These are phyloP conservation scores for Meiosimyza decipiens DNA, from an alignment of 2,888 invertebrate genomes.

Conservation along the genomic window DNA sequence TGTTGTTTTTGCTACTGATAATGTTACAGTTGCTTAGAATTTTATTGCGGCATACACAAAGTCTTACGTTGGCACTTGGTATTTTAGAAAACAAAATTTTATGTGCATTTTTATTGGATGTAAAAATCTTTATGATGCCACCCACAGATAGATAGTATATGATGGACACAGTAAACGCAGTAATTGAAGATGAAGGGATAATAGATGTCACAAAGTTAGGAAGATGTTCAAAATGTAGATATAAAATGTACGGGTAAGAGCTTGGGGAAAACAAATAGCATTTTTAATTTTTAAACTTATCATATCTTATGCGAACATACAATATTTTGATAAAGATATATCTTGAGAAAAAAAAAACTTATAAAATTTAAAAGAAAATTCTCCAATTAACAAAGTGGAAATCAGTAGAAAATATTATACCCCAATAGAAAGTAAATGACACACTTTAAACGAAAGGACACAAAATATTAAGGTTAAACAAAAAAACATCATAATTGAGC, in stretches of 20 bases:
- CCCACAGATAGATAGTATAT: background rate
- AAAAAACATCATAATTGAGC: no score
- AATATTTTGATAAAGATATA: no score
- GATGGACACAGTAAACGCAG: background rate
- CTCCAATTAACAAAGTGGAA: no score
- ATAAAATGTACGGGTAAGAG: background rate
- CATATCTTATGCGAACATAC: no score
- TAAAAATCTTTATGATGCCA: constrained; percentile 2
- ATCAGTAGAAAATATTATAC: no score
- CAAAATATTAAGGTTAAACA: no score
- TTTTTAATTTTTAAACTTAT: no score
- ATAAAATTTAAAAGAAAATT: no score
- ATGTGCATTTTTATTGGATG: constrained; percentile 10
- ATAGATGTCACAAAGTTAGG: background rate
- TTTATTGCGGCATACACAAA: background rate
- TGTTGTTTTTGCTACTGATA: background rate
- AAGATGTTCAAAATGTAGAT: background rate
- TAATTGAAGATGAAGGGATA: constrained; percentile 7
- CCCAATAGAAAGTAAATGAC: no score
- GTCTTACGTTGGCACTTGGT: background rate
- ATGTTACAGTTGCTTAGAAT: background rate
- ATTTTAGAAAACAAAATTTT: background rate
- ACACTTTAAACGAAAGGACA: no score
- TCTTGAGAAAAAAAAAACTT: no score
- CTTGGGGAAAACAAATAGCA: background rate